Evolutionary conservation across 2,888 invertebrate species (phyloP).

Genomic region (Ceramica pisi): DNA sequence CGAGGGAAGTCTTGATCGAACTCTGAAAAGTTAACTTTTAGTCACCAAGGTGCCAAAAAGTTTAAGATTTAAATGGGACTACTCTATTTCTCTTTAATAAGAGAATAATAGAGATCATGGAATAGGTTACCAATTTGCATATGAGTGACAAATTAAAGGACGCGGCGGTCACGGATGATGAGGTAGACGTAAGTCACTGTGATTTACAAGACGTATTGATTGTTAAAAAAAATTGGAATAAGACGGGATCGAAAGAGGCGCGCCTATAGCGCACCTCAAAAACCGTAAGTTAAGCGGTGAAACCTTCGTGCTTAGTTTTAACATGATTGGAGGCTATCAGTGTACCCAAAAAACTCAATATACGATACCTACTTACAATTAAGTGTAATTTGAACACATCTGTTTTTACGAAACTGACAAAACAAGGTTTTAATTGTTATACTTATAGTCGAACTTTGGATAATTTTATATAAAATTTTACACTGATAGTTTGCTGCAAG

Average conservation of each 20-base stretch:
- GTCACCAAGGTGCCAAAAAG: constrained; percentile 3
- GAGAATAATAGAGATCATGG: constrained; percentile 3
- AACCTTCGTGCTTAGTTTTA: constrained; percentile 13
- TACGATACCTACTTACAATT: neutral
- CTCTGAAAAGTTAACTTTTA: neutral
- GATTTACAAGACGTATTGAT: neutral
- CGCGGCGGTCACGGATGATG: constrained; percentile 8
- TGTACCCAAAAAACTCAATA: neutral
- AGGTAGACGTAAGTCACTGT: neutral
- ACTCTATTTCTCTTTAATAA: constrained; percentile 19
- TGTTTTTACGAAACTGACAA: neutral
- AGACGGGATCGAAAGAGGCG: neutral
- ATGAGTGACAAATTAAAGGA: neutral
- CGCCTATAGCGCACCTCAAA: neutral
- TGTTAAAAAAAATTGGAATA: neutral
- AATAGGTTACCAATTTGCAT: neutral
- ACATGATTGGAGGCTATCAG: constrained; percentile 6
- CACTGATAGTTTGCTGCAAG: constrained; percentile 26
- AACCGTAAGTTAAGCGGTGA: constrained; percentile 9
- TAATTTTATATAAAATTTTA: neutral
- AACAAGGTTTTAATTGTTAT: neutral
- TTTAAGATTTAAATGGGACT: neutral
- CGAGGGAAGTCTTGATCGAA: neutral
- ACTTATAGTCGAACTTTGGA: neutral
- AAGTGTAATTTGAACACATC: neutral